Evolutionary conservation across 2,888 invertebrate genomes (phyloP).

Genomic region (Chrysomela aeneicollis): DNA sequence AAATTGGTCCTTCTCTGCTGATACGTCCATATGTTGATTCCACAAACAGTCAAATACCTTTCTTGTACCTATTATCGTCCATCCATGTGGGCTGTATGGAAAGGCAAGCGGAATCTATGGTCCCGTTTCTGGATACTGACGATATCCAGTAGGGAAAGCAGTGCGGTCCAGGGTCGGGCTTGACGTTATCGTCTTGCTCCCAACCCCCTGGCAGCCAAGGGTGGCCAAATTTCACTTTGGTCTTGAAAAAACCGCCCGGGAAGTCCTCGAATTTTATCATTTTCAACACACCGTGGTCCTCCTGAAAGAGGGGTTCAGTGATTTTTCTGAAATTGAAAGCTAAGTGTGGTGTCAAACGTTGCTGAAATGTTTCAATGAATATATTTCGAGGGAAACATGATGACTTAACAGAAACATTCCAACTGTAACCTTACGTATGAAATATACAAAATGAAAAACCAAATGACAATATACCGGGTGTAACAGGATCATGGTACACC

Average conservation of each 20-base stretch:
- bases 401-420: too few relatives aligned
- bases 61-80: constrained; percentile 67
- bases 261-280: constrained; percentile 57
- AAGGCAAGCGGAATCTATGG: constrained; percentile 74
- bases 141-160: constrained; percentile 79
- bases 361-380: not conserved
- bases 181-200: constrained; percentile 60
- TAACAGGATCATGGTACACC: too few relatives aligned
- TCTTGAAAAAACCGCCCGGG: constrained; percentile 63
- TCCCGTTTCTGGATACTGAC: constrained; percentile 66
- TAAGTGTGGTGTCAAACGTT: too few relatives aligned
- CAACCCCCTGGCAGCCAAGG: constrained; percentile 69
- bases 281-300: constrained; percentile 61
- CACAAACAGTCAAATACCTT: constrained; percentile 55
- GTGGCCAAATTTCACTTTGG: constrained; percentile 66
- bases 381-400: not conserved
- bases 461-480: too few relatives aligned
- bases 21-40: too few relatives aligned
- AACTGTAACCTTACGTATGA: too few relatives aligned
- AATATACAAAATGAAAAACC: too few relatives aligned
- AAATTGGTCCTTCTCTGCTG: too few relatives aligned
- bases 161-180: constrained; percentile 61
- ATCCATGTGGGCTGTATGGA: constrained; percentile 88
- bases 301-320: constrained; percentile 55
- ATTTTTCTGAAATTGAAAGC: too few relatives aligned